A percentile compares a stretch with the other conserved stretches of the same genome.
phyloP scores from a whole-genome alignment of 2,113 vertebrate species.

The Microtus pennsylvanicus region DNA sequence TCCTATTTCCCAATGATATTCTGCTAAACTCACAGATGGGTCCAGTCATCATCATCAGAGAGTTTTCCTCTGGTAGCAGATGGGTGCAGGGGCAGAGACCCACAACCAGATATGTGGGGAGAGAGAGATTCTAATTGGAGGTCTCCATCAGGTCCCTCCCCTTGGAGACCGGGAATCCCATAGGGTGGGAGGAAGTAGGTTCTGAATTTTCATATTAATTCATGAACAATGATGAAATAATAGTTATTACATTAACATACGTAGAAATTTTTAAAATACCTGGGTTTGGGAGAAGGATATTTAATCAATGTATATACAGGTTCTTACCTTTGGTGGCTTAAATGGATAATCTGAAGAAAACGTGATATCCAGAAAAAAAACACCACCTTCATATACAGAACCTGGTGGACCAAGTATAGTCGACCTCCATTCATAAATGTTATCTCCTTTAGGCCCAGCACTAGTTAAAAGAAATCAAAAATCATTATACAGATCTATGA shows the following conservation, averaged over 20 bases:
- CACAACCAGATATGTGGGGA: not conserved
- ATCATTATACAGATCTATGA: constrained; percentile 62
- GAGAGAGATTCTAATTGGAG: not conserved
- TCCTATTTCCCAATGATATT: not conserved
- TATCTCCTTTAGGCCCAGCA: constrained; percentile 97
- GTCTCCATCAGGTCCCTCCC: not conserved
- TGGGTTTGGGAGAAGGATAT: not conserved
- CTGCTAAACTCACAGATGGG: not conserved
- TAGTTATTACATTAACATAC: constrained; percentile 44
- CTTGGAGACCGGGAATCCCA: not conserved
- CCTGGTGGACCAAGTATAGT: constrained; percentile 98
- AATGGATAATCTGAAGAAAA: constrained; percentile 99
- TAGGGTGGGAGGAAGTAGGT: not conserved
- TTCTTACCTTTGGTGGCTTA: constrained; percentile 97
- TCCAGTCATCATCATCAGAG: not conserved
- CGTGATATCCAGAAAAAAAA: constrained; percentile 98
- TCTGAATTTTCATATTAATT: constrained; percentile 6
- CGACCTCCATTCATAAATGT: constrained; percentile 99
- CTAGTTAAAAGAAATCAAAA: constrained; percentile 85
- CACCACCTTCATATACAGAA: constrained; percentile 97
- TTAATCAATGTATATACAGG: constrained; percentile 54
- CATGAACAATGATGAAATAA: constrained; percentile 63
- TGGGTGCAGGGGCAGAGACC: not conserved
- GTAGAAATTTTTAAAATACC: constrained; percentile 5
- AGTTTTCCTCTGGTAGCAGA: not conserved